phyloP scores from a whole-genome alignment of 2,888 invertebrate species.

The Tricholauxania praeusta region DNA sequence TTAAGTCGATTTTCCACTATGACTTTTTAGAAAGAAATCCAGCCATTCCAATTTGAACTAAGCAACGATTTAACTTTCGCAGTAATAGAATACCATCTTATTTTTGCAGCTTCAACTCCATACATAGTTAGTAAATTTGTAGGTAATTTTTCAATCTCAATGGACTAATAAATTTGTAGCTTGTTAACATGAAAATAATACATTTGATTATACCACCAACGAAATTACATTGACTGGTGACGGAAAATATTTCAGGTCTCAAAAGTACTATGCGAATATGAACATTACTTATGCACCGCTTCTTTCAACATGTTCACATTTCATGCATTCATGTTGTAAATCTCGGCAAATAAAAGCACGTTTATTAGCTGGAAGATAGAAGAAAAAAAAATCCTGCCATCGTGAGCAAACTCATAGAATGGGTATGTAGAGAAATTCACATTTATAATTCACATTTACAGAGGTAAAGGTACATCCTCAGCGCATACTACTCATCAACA shows the following conservation, averaged over 20 bases:
- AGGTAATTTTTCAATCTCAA: conserved; percentile 30
- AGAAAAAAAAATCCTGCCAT: background rate
- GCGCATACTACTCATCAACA: conserved; percentile 28
- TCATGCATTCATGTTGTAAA: conserved; percentile 15
- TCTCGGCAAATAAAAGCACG: conserved; percentile 27
- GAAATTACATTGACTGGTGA: background rate
- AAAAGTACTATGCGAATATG: background rate
- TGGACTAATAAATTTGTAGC: conserved; percentile 49
- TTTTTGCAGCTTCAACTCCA: too few relatives aligned
- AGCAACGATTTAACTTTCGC: too few relatives aligned
- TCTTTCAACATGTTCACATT: background rate
- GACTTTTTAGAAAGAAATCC: too few relatives aligned
- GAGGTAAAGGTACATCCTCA: background rate
- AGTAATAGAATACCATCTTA: too few relatives aligned
- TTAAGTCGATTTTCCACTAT: too few relatives aligned
- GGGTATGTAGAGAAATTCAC: background rate
- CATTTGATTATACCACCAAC: conserved; percentile 2
- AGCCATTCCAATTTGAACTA: too few relatives aligned
- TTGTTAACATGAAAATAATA: conserved; percentile 50
- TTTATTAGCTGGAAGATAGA: conserved; percentile 22
- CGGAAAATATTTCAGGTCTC: background rate
- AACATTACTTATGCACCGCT: background rate
- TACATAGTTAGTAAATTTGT: background rate
- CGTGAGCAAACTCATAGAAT: background rate
- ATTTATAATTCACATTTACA: background rate